Evolutionary conservation across 2,797 vertebrate species (phyloP).

Genomic region (Micromesistius poutassou): DNA sequence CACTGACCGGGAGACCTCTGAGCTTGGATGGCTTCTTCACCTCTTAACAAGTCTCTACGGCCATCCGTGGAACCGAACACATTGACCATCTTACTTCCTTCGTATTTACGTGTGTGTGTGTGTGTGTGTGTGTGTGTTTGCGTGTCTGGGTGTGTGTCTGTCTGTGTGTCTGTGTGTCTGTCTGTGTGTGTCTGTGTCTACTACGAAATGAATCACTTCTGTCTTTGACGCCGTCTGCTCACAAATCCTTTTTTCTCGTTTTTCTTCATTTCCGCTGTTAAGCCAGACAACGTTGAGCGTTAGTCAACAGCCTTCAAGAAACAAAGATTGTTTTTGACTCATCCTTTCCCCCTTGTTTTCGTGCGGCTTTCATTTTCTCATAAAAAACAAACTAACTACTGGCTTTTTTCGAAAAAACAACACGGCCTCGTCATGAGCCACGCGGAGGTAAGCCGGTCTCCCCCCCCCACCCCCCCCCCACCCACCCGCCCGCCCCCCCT

Average conservation of each 20-base stretch:
- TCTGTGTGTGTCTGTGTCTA: background rate
- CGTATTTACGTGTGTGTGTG: background rate
- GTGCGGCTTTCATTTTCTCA: conserved; percentile 23
- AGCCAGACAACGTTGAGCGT: background rate
- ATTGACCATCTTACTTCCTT: background rate
- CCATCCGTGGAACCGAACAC: background rate
- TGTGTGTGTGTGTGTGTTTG: background rate
- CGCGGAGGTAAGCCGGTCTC: conserved; percentile 58
- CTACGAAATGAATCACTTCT: conserved; percentile 5
- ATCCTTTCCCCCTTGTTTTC: conserved; percentile 48
- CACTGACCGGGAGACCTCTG: conserved; percentile 35
- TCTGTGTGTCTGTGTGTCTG: too few species aligned
- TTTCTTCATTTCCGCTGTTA: conserved; percentile 22
- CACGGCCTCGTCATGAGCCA: conserved; percentile 37
- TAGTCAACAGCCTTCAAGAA: conserved; percentile 34
- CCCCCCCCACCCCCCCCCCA: background rate
- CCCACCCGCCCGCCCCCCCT: too few species aligned
- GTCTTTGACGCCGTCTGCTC: background rate
- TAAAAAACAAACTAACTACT: conserved; percentile 49
- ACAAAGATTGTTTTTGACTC: conserved; percentile 30
- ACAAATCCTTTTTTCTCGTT: background rate
- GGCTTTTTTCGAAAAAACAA: conserved; percentile 61
- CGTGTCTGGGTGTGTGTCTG: too few species aligned
- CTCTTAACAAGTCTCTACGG: background rate
- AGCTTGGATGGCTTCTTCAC: conserved; percentile 38